phyloP scores from a whole-genome alignment of 2,113 vertebrate genomes.

The Archilochus colubris region DNA sequence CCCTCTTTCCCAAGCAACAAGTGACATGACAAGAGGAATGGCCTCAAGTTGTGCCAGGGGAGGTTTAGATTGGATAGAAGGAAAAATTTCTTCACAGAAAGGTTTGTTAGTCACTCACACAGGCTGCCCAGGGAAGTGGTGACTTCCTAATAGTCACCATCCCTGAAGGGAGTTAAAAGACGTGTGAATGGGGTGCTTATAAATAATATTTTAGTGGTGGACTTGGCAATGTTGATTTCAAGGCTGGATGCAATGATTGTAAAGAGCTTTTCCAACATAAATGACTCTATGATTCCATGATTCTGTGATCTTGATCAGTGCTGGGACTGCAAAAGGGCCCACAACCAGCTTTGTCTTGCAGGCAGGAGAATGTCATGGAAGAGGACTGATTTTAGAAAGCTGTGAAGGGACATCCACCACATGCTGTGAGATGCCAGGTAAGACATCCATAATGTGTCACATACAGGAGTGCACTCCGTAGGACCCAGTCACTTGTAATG shows the following conservation, averaged over 20 bases:
- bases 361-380: neutral
- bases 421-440: too few relatives aligned
- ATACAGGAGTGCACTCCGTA: neutral
- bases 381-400: neutral
- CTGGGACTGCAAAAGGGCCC: too few relatives aligned
- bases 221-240: too few relatives aligned
- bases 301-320: neutral
- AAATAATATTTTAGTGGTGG: too few relatives aligned
- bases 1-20: neutral
- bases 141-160: too few relatives aligned
- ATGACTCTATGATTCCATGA: neutral
- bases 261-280: neutral
- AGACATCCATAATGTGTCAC: fast-evolving
- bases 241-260: too few relatives aligned
- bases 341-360: neutral
- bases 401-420: neutral
- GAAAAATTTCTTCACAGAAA: neutral
- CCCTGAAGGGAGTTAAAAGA: too few relatives aligned
- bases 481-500: neutral
- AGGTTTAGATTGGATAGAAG: too few relatives aligned
- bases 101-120: too few relatives aligned
- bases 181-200: too few relatives aligned
- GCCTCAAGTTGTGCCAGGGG: too few relatives aligned
- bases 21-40: neutral
- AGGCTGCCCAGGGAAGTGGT: too few relatives aligned